Base-by-base conservation (phyloP, 1,140 invertebrate species). In the Drosophila kohkoa region DNA sequence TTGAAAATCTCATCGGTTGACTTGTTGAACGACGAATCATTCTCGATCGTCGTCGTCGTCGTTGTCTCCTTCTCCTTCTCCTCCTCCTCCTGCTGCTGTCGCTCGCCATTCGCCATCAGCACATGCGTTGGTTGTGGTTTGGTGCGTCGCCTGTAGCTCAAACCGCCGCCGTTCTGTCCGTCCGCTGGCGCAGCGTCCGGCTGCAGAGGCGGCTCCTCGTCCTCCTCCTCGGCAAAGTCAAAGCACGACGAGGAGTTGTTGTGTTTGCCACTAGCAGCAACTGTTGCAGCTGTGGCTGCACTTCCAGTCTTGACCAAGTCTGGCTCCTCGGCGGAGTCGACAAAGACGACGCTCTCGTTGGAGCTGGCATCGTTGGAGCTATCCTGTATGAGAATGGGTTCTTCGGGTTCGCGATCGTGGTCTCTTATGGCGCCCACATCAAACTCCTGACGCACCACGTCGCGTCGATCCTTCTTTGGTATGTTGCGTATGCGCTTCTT, bases 381-480 rank as follows among this genome's bases (percentile, higher is more conserved):
- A 41, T 89, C 83, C n/a, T 57, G 80, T n/a, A 87, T 87, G 1
- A 87, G 7, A 15, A 87, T 87, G 3, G 74, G 66, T 5, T 88
- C 83, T 6, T 77, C 80, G 0, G 15, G n/a, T 6, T 35, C 8
- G 10, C 38, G 20, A 20, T 41, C 35, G 35, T n/a, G 11, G 0
- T 43, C 41, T 2, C 41, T n/a, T n/a, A 43, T 16, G 15, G 10
- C 62, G 35, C 59, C 41, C 1, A 48, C 60, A 16, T 81, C 54
- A 3, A 91, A 90, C 57, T 91, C 87, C 52, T 87, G 75, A 1
- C 77, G 59, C 48, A 85, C 65, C 5, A 78, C 66, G 38, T 91
- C 79, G 10, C 90, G 82, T 0, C 90, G 76, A 81, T 92, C 91
- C 59, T 92, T 92, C 79, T 92, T 92, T 76, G 91, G 91, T 82